Evolutionary conservation across 2,797 vertebrate species (phyloP).

Genomic region (Pitangus sulphuratus): DNA sequence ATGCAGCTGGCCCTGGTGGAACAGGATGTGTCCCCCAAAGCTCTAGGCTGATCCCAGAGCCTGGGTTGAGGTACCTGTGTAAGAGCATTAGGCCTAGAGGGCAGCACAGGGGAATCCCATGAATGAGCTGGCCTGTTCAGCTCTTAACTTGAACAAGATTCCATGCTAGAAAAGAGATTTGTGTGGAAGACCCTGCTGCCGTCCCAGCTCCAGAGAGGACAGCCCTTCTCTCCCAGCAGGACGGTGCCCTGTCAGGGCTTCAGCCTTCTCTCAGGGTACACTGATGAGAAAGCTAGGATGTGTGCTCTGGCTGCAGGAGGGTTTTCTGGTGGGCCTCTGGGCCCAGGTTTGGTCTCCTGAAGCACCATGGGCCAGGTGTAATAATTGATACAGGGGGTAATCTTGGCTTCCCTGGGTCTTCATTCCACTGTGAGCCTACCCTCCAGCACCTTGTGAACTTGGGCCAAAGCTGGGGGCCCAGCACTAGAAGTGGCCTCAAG

Average conservation of each 20-base stretch:
- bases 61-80: rapidly evolving
- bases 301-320: rapidly evolving
- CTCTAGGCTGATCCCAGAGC: not conserved
- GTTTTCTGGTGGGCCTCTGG: not conserved
- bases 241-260: rapidly evolving
- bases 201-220: not conserved
- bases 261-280: not conserved
- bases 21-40: rapidly evolving
- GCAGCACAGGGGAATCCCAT: not conserved
- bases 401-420: not conserved
- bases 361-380: not conserved
- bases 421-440: not conserved
- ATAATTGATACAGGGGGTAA: rapidly evolving
- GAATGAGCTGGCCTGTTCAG: not conserved
- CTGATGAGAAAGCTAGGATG: not conserved
- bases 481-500: not conserved
- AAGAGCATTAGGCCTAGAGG: rapidly evolving
- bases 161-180: not conserved
- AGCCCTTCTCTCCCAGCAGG: not conserved
- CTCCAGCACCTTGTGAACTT: not conserved
- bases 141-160: not conserved
- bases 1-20: not conserved
- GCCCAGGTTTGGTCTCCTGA: not conserved
- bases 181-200: not conserved
- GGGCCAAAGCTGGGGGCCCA: not conserved